phyloP scores from a whole-genome alignment of 1,140 invertebrate species.

The Drosophila pallidifrons region DNA sequence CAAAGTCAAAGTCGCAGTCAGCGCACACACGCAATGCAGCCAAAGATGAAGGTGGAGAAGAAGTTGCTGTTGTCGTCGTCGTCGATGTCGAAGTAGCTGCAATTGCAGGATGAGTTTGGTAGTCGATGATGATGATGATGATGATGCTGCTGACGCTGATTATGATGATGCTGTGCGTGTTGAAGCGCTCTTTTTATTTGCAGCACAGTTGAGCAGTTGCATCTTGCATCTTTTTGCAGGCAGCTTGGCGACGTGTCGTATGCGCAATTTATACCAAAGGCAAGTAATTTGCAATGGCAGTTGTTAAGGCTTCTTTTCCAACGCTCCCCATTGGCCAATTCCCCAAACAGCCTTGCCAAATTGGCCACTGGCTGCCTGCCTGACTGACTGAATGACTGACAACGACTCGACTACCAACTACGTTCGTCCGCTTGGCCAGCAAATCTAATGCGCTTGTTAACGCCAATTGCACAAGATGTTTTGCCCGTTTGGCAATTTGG shows the following conservation, averaged over 20 bases:
- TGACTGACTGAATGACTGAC: neutral
- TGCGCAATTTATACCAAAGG: conserved; percentile 70
- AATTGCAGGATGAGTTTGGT: conserved; percentile 27
- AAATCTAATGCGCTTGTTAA: conserved; percentile 74
- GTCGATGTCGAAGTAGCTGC: neutral
- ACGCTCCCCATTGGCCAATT: conserved; percentile 51
- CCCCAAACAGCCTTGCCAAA: conserved; percentile 80
- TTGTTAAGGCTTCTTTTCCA: conserved; percentile 63
- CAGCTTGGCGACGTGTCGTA: conserved; percentile 52
- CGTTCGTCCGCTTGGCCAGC: conserved; percentile 12
- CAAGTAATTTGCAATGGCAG: conserved; percentile 76
- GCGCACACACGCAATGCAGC: conserved; percentile 49
- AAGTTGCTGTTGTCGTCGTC: neutral
- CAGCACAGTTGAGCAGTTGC: conserved; percentile 21
- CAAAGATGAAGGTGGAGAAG: neutral
- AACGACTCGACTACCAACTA: neutral
- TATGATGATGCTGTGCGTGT: conserved; percentile 65
- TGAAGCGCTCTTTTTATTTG: conserved; percentile 79
- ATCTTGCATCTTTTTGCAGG: conserved; percentile 60
- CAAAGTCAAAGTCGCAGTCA: conserved; percentile 47
- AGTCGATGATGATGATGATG: conserved; percentile 21
- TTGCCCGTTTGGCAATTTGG: conserved; percentile 70
- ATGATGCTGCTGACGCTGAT: too few relatives aligned
- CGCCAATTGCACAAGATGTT: conserved; percentile 72
- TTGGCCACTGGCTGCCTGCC: conserved; percentile 68